A percentile compares a stretch with the other conserved stretches of the same genome.
These are phyloP conservation scores for Rhynchopsitta pachyrhyncha DNA, from an alignment of 2,113 vertebrate species.

Conservation along the genomic window DNA sequence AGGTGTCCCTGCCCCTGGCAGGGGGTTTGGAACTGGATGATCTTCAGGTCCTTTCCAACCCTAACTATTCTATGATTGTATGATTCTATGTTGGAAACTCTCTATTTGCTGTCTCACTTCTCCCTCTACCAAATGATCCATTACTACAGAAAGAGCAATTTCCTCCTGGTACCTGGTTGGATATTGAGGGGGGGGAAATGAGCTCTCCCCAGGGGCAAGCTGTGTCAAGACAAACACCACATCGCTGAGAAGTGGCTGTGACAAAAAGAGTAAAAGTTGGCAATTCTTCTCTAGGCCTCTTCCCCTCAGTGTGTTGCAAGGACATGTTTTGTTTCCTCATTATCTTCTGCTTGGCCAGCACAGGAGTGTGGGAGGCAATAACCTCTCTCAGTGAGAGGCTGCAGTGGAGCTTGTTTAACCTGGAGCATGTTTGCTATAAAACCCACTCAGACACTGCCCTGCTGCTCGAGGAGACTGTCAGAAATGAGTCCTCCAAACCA, in stretches of 20 bases:
- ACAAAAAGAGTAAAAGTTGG: neutral
- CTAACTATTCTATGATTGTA: too few relatives aligned
- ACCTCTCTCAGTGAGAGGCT: neutral
- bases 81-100: neutral
- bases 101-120: neutral
- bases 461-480: neutral
- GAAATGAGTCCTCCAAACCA: neutral
- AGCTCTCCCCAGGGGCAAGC: neutral
- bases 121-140: neutral
- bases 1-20: too few relatives aligned
- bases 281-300: neutral
- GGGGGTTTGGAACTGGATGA: too few relatives aligned
- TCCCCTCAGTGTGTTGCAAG: neutral
- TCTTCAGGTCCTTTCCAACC: too few relatives aligned
- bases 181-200: neutral
- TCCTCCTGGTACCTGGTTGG: neutral
- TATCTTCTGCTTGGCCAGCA: neutral
- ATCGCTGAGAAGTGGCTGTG: neutral
- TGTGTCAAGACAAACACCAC: neutral
- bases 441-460: neutral
- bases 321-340: neutral
- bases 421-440: neutral
- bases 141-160: neutral
- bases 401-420: slow-evolving; percentile 25
- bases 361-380: neutral